Percentiles rank a stretch among this genome's conserved stretches.
Evolutionary conservation across 2,113 vertebrate species (phyloP).

Genomic region (Austrofundulus limnaeus): DNA sequence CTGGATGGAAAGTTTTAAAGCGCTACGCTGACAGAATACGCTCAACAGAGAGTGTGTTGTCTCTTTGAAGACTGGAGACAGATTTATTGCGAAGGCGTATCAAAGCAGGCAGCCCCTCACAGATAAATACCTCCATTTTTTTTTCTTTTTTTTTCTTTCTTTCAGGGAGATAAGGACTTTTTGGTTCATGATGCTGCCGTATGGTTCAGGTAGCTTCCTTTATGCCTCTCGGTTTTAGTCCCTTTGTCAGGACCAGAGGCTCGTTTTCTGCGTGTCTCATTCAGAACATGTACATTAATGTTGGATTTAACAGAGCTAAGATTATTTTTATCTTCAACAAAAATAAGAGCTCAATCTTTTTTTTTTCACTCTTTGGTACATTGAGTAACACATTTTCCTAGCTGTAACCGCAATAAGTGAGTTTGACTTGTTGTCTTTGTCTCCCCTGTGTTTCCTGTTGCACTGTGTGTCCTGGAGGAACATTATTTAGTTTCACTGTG

Average conservation of each 20-base stretch:
- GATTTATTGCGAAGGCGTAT: slow-evolving; percentile 63
- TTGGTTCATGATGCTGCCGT: slow-evolving; percentile 21
- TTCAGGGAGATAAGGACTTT: slow-evolving; percentile 44
- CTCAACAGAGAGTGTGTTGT: slow-evolving; percentile 45
- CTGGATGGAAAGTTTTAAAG: slow-evolving; percentile 39
- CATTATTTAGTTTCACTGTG: too few species aligned
- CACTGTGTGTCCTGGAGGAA: too few species aligned
- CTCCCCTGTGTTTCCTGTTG: too few species aligned
- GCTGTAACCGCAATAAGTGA: too few species aligned
- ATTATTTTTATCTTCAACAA: too few species aligned
- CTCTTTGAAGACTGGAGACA: slow-evolving; percentile 59
- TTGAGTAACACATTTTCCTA: too few species aligned
- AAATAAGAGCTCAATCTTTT: too few species aligned
- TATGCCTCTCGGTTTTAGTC: slow-evolving; percentile 19
- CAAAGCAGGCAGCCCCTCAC: slow-evolving; percentile 54
- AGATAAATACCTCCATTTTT: slow-evolving; percentile 60
- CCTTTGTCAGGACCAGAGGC: background rate
- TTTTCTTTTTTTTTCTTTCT: slow-evolving; percentile 24
- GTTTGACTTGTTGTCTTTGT: too few species aligned
- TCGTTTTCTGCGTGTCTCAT: background rate
- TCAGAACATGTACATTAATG: slow-evolving; percentile 25
- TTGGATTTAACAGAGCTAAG: too few species aligned
- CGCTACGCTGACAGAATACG: slow-evolving; percentile 34
- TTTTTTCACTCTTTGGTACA: too few species aligned
- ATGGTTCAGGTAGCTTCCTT: slow-evolving; percentile 26